Evolutionary conservation across 2,113 vertebrate genomes (phyloP).

Genomic region (Microcebus jonahi): DNA sequence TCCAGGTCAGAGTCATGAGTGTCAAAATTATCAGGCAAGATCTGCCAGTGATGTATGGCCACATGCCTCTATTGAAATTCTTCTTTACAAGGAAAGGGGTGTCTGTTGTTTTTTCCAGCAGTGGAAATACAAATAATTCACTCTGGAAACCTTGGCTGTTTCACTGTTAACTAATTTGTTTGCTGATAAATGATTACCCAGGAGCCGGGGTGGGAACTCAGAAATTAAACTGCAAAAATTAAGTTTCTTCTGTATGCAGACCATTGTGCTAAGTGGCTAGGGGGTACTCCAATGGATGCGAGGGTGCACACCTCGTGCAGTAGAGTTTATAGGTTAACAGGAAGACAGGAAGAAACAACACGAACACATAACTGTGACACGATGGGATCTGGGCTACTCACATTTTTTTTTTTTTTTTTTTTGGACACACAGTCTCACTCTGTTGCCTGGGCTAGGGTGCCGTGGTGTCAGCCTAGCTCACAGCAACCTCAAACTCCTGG

Average conservation of each 20-base stretch:
- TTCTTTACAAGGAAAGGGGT: conserved; percentile 21
- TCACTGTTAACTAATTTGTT: conserved; percentile 42
- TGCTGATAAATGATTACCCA: conserved; percentile 52
- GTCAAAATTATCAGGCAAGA: not conserved
- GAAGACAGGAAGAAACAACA: not conserved
- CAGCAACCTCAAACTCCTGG: no score
- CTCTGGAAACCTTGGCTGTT: not conserved
- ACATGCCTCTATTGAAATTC: conserved; percentile 9
- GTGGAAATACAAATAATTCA: conserved; percentile 57
- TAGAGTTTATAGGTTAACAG: not conserved
- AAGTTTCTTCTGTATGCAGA: not conserved
- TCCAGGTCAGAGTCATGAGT: not conserved
- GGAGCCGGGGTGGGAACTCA: not conserved
- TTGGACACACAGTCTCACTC: no score
- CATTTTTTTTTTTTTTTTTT: no score
- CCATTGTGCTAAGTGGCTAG: not conserved
- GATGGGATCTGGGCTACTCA: not conserved
- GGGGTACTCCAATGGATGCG: not conserved
- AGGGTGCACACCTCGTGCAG: not conserved
- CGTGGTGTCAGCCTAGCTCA: no score
- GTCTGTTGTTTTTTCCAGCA: conserved; percentile 41
- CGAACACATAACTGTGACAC: not conserved
- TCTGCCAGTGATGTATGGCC: not conserved
- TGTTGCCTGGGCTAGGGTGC: no score
- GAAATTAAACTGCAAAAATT: not conserved